Base-by-base conservation (phyloP, 2,888 invertebrate genomes). In the Morinoia aosen region DNA sequence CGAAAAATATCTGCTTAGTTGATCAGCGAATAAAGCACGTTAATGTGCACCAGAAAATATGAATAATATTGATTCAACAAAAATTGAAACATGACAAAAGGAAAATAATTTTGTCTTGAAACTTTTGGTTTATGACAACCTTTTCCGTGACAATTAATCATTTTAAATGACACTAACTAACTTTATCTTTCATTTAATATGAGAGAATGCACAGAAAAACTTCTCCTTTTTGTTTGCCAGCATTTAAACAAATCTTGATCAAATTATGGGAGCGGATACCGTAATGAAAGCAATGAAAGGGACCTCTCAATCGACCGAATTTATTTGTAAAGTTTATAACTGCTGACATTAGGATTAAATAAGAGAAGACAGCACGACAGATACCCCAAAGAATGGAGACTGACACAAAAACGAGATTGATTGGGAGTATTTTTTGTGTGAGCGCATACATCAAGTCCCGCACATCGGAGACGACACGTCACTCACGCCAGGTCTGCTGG, bases 341-440 rank as follows among this genome's bases (percentile, higher is more conserved):
- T 76, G 76, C 76, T 76, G 76, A 76, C 76, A 76, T 76, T 76
- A 3, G 25, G 76, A 76, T 76, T 76, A 76, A 76, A 76, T 76
- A 76, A 76, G 76, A 76, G 76, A 33, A 76, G 76, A 76, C 76
- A 76, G 76, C 0, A 33, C 76, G 76, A 76, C 76, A 76, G 76
- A 76, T 76, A 76, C 76, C 76, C 61, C 76, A 76, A 76, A 76
- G 76, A 76, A 76, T 76, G 76, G 76, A 76, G 76, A 76, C 76
- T 76, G 76, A 76, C 76, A 76, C 33, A 76, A 76, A 76, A 76
- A 76, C 76, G 76, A 76, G 76, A 76, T 76, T 76, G 76, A 76
- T 76, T 25, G 76, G 25, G 76, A 76, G 76, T 76, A 90, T 90
- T 90, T 90, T 40, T 90, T 90, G 11, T 40, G 39, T 40, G 90